Evolutionary conservation across 2,888 invertebrate genomes (phyloP), one percentile per base, ranked within the genome.

Genomic region (Patella ulyssiponensis): DNA sequence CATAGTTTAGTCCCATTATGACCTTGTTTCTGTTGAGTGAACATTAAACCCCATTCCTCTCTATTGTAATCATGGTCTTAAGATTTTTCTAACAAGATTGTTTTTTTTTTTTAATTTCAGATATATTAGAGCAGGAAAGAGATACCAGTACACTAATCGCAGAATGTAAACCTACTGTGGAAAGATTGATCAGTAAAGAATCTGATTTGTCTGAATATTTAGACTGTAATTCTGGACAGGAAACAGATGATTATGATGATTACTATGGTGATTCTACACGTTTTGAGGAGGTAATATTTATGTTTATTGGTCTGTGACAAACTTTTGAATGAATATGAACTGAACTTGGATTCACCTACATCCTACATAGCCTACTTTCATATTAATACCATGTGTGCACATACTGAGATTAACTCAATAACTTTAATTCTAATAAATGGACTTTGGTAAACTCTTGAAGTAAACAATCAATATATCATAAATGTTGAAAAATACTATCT

Each of bases 171-270:
- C 64, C 64, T 12, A 64, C 64, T 12, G 64, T 64, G 15, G 23
- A 64, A 3, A 64, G 64, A 20, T 23, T 64, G 23, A 23, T 64
- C 9, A 64, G 64, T 64, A 64, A 64, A 23, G 64, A 64, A 23
- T 64, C 64, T 15, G 64, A 64, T 4, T 14, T 23, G 23, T 88
- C 87, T 1, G 73, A 81, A 53, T 88, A 87, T 74, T 77, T 78
- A 15, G 88, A 88, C 56, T 86, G 85, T 54, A 64, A 79, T 44
- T 85, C 85, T n/a, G 83, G 77, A 54, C 69, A 84, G 15, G 80
- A 78, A n/a, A 79, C 80, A 3, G 82, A 83, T 51, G 79, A 80
- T 27, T 82, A 82, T 15, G 80, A 81, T 23, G 64, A 64, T 64
- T 64, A 64, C 14, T 64, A 12, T 20, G 23, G 23, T 64, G 64